Conservation (phyloP, 2,797 vertebrate genomes). For the Semaprochilodus insignis region DNA sequence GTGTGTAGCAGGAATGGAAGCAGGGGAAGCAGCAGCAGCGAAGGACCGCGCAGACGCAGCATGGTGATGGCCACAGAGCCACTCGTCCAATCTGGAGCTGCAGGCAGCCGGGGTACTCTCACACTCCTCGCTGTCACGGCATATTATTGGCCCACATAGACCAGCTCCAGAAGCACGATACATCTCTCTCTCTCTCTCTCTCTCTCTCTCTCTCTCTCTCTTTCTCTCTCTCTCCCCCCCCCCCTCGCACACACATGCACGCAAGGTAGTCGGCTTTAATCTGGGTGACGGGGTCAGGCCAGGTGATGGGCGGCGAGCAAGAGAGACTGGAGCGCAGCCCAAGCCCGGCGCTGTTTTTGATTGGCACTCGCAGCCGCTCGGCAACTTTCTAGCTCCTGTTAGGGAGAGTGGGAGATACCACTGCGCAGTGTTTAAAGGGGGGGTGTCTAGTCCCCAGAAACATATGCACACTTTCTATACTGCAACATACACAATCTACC, state of each 20-base stretch:
- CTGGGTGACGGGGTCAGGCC: constrained; percentile 81
- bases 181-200: constrained; percentile 37
- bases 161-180: constrained; percentile 80
- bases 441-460: constrained; percentile 46
- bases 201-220: too few relatives aligned
- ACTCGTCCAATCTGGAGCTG: constrained; percentile 13
- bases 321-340: constrained; percentile 20
- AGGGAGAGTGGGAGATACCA: constrained; percentile 77
- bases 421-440: constrained; percentile 63
- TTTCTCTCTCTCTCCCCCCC: too few relatives aligned
- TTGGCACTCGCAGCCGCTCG: constrained; percentile 81
- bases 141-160: constrained; percentile 88
- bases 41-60: background rate
- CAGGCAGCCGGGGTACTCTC: background rate
- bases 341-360: constrained; percentile 75
- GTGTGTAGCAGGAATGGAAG: background rate
- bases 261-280: constrained; percentile 83
- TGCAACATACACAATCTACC: constrained; percentile 64
- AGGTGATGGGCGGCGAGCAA: constrained; percentile 78
- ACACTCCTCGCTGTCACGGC: constrained; percentile 66
- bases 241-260: constrained; percentile 60
- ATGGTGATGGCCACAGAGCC: background rate
- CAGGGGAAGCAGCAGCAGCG: background rate
- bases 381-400: constrained; percentile 84
- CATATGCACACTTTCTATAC: constrained; percentile 37